phyloP scores from a whole-genome alignment of 2,888 invertebrate genomes.

The Ametastegia equiseti region DNA sequence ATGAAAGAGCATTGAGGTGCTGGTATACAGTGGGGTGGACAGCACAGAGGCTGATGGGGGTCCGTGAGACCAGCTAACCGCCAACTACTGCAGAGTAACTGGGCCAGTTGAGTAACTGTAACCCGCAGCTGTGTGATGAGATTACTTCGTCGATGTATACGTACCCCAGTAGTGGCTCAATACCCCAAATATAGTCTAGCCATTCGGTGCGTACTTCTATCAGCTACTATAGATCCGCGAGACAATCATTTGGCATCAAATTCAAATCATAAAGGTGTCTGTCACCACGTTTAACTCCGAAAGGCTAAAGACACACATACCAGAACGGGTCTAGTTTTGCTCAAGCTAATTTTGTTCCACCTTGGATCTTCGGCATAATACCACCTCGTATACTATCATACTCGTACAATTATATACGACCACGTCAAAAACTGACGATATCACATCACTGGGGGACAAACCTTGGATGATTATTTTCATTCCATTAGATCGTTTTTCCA shows the following conservation, averaged over 20 bases:
- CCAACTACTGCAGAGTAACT: constrained; percentile 71
- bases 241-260: constrained; percentile 58
- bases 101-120: constrained; percentile 69
- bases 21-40: no score
- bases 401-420: background rate
- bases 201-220: no score
- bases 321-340: constrained; percentile 47
- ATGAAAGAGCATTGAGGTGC: no score
- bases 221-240: background rate
- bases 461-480: no score
- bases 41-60: background rate
- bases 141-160: no score
- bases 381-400: background rate
- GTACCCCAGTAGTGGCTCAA: constrained; percentile 20
- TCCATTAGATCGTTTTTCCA: no score
- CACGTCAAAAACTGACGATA: background rate
- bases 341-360: constrained; percentile 38
- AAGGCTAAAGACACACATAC: constrained; percentile 58
- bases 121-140: constrained; percentile 32
- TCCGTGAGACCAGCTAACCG: constrained; percentile 53
- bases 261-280: constrained; percentile 60
- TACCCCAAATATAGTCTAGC: constrained; percentile 40
- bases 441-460: no score
- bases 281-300: constrained; percentile 55
- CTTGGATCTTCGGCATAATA: constrained; percentile 1